Evolutionary conservation across 2,888 invertebrate genomes (phyloP).

Genomic region (Meteorus cinctellus): DNA sequence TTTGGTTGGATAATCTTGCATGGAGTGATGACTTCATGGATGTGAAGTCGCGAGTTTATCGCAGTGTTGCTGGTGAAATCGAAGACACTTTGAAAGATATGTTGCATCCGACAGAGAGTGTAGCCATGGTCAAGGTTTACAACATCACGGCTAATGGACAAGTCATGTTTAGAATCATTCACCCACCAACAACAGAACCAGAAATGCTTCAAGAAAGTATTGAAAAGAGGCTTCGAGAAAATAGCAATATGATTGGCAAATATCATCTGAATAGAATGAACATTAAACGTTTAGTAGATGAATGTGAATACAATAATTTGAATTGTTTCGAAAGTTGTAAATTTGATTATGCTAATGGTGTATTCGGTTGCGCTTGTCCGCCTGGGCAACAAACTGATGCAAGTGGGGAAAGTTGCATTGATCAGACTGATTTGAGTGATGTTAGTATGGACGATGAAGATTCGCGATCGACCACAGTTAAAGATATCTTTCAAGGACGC

Average conservation of each 20-base stretch:
- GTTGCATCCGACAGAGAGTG: conserved; percentile 54
- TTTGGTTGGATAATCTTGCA: conserved; percentile 80
- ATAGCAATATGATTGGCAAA: conserved; percentile 62
- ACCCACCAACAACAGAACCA: conserved; percentile 60
- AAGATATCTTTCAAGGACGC: conserved; percentile 64
- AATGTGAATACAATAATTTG: conserved; percentile 80
- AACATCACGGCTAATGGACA: conserved; percentile 64
- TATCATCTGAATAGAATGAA: conserved; percentile 62
- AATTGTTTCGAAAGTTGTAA: conserved; percentile 81
- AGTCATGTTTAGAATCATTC: conserved; percentile 65
- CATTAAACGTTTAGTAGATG: conserved; percentile 75
- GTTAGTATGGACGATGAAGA: conserved; percentile 58
- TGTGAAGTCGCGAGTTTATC: conserved; percentile 79
- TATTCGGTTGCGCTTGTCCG: conserved; percentile 81
- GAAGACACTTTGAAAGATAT: conserved; percentile 77
- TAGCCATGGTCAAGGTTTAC: conserved; percentile 64
- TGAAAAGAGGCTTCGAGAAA: conserved; percentile 61
- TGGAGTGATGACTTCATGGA: conserved; percentile 78
- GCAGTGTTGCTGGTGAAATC: conserved; percentile 77
- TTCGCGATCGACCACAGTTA: conserved; percentile 54
- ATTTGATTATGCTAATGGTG: conserved; percentile 78
- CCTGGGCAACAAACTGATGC: conserved; percentile 75
- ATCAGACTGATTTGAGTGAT: conserved; percentile 61
- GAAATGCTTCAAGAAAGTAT: conserved; percentile 61
- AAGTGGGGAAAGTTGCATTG: conserved; percentile 74